These are phyloP conservation scores for Agrilus planipennis DNA, from an alignment of 1,140 invertebrate species.

Conservation along the genomic window DNA sequence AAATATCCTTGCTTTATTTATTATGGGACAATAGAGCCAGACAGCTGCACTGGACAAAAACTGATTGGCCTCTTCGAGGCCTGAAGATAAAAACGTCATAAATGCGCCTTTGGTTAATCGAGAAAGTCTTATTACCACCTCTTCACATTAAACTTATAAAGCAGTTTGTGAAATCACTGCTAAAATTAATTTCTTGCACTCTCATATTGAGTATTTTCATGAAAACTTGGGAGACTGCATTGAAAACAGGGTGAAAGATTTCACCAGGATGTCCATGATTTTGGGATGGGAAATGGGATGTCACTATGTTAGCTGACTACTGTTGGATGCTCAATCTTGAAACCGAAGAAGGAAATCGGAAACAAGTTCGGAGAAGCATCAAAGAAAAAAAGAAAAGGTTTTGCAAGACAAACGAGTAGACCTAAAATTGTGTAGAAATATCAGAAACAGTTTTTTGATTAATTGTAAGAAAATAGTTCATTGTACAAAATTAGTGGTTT, in stretches of 20 bases:
- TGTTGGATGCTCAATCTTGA: conserved; percentile 1
- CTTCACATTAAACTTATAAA: too few relatives aligned
- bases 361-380: conserved; percentile 1
- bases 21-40: too few relatives aligned
- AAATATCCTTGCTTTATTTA: too few relatives aligned
- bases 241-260: conserved; percentile 5
- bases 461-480: too few relatives aligned
- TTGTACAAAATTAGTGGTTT: too few relatives aligned
- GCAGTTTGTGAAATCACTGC: too few relatives aligned
- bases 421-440: conserved; percentile 3
- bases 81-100: too few relatives aligned
- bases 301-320: background rate
- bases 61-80: too few relatives aligned
- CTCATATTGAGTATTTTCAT: conserved; percentile 6
- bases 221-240: conserved; percentile 4
- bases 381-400: conserved; percentile 2
- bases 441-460: conserved; percentile 2
- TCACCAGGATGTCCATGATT: conserved; percentile 1
- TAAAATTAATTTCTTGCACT: background rate
- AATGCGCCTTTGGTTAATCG: too few relatives aligned
- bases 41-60: too few relatives aligned
- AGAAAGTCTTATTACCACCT: too few relatives aligned
- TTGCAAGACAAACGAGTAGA: conserved; percentile 1
- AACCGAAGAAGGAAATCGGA: background rate
- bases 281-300: conserved; percentile 1